These are phyloP conservation scores for Chaetura pelagica DNA, from an alignment of 2,113 vertebrate genomes.

Conservation along the genomic window DNA sequence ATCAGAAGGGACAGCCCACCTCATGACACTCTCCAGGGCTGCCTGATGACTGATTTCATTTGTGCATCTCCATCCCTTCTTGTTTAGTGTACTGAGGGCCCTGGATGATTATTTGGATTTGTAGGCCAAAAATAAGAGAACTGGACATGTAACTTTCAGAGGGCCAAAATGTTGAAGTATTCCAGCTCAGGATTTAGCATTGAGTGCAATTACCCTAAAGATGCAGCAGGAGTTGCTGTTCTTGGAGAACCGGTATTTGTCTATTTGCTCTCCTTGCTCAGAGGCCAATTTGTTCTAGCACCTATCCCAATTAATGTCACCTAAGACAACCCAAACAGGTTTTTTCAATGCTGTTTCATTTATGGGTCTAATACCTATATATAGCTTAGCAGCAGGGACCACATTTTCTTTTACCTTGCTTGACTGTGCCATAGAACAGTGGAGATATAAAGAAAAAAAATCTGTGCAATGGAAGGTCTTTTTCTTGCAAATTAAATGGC, in stretches of 20 bases:
- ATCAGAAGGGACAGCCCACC: not conserved
- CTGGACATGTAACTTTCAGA: not conserved
- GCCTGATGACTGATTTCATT: not conserved
- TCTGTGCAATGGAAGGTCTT: not conserved
- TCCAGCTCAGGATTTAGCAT: not conserved
- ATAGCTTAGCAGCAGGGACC: not conserved
- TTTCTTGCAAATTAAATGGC: not conserved
- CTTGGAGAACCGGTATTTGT: not conserved
- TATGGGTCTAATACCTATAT: not conserved
- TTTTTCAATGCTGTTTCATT: not conserved
- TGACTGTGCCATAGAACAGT: not conserved
- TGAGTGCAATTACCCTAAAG: not conserved
- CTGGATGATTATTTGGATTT: not conserved
- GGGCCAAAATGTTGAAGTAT: not conserved
- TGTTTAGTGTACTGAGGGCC: not conserved
- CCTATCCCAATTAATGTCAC: not conserved
- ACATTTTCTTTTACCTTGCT: not conserved
- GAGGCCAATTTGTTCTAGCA: not conserved
- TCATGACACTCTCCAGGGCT: not conserved
- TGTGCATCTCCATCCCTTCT: not conserved
- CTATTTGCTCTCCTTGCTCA: not conserved
- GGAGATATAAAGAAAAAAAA: not conserved
- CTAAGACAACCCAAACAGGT: not conserved
- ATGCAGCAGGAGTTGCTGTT: not conserved
- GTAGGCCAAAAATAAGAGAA: not conserved